A percentile compares a stretch with the other conserved stretches of the same genome.
These are phyloP conservation scores for Xenotilapia flavipinnis DNA, from an alignment of 2,113 vertebrate species.

Conservation along the genomic window DNA sequence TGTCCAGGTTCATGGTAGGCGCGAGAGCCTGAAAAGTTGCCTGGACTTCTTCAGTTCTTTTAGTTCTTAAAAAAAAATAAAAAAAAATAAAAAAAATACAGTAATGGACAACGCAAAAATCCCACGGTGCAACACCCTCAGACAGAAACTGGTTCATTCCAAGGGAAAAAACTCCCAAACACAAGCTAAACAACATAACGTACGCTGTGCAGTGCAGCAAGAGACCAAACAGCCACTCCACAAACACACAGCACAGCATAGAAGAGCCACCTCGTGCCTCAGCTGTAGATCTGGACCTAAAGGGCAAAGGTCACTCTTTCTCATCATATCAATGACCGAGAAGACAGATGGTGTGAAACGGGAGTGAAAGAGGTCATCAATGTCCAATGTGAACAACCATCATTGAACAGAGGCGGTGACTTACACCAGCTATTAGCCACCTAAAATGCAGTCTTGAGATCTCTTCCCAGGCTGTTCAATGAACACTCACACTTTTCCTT, in stretches of 20 bases:
- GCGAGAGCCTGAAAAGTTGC: rapidly evolving
- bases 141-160: neutral
- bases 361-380: neutral
- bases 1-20: neutral
- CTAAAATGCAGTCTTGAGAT: neutral
- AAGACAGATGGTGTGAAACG: neutral
- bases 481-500: neutral
- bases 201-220: neutral
- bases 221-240: neutral
- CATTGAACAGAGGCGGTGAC: neutral
- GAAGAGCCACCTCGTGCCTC: neutral
- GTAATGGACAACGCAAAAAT: neutral
- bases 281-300: neutral
- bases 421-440: neutral
- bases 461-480: neutral
- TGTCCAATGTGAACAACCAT: neutral
- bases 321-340: neutral
- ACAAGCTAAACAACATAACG: neutral
- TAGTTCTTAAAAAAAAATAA: neutral
- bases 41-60: neutral
- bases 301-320: neutral
- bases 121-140: neutral
- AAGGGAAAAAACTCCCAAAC: neutral
- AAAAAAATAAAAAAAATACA: no score
- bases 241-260: neutral